Conservation (phyloP, 2,113 vertebrate genomes). For the Ochotona princeps region DNA sequence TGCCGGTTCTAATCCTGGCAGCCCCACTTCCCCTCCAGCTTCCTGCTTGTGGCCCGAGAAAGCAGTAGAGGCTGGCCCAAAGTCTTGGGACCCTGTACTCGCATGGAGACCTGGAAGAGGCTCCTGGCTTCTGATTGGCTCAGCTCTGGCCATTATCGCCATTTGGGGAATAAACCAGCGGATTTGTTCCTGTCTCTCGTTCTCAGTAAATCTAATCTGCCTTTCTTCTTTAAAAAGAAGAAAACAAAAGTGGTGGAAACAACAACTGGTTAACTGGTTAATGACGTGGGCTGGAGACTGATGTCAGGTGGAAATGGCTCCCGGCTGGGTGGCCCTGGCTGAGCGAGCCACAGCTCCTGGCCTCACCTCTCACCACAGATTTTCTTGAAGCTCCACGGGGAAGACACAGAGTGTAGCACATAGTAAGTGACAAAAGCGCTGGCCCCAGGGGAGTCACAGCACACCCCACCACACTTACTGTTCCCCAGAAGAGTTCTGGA, state of each 20-base stretch:
- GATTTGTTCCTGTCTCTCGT: too few species aligned
- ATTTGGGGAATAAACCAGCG: too few species aligned
- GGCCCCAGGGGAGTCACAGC: background rate
- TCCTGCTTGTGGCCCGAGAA: too few species aligned
- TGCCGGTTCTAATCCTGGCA: too few species aligned
- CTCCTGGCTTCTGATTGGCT: too few species aligned
- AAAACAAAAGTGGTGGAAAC: background rate
- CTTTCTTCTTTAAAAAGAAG: too few species aligned
- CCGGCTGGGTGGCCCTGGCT: background rate
- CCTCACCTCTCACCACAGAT: background rate
- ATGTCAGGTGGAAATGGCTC: background rate
- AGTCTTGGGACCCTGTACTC: too few species aligned
- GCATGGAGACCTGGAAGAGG: too few species aligned
- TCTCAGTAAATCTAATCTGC: too few species aligned
- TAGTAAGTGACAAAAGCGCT: background rate
- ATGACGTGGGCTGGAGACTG: background rate
- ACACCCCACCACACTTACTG: slow-evolving; percentile 86
- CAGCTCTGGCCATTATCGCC: too few species aligned
- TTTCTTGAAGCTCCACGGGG: background rate
- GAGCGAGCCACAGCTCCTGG: background rate
- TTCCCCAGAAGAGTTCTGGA: slow-evolving; percentile 98
- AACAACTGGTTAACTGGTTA: background rate
- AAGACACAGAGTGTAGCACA: background rate
- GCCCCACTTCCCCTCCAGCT: too few species aligned
- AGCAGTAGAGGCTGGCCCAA: too few species aligned